A percentile compares a stretch with the other conserved stretches of the same genome.
Conservation (phyloP, 2,888 invertebrate species). For the Tipula unca region DNA sequence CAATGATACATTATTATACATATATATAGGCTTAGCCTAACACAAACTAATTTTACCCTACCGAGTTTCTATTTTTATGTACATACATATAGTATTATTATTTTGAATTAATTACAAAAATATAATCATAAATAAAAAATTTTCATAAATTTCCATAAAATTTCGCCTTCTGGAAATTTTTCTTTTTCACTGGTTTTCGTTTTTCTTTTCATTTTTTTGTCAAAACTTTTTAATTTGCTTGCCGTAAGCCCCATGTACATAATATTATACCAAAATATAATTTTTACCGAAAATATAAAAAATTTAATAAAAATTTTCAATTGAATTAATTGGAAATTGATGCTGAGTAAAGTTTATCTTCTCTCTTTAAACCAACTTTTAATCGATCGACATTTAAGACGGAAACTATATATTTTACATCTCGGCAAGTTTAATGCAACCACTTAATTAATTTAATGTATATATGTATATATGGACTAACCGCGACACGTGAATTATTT, state of each 20-base stretch:
- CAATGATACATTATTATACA: too few species aligned
- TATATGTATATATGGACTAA: too few species aligned
- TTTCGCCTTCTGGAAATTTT: not conserved
- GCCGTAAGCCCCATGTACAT: not conserved
- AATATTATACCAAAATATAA: not conserved
- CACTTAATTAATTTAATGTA: too few species aligned
- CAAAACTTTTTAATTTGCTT: not conserved
- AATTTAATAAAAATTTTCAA: not conserved
- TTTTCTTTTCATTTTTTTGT: not conserved
- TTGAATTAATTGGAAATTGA: not conserved
- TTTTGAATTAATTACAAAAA: not conserved
- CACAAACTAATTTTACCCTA: not conserved
- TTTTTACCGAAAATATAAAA: too few species aligned
- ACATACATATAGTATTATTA: not conserved
- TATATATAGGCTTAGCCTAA: not conserved
- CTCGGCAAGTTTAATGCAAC: too few species aligned
- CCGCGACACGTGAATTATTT: too few species aligned
- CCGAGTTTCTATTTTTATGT: not conserved
- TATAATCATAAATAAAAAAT: not conserved
- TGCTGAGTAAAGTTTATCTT: not conserved
- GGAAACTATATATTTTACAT: too few species aligned
- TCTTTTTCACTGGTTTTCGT: not conserved
- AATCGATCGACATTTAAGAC: not conserved
- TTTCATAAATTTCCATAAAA: not conserved
- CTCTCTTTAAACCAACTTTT: not conserved